A percentile compares a stretch with the other conserved stretches of the same genome.
Conservation (phyloP, 2,888 invertebrate genomes). For the Nemurella pictetii region DNA sequence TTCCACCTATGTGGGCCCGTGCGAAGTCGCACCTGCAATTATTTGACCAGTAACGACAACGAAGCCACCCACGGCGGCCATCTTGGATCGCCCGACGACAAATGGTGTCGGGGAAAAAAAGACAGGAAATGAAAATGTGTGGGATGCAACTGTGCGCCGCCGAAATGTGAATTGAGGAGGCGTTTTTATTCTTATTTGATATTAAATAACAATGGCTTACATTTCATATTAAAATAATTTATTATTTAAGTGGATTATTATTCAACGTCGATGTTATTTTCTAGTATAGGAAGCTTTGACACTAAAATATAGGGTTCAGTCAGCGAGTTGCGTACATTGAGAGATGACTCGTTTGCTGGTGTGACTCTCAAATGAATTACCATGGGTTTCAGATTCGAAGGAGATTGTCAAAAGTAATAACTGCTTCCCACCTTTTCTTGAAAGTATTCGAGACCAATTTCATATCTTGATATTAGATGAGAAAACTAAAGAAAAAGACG, state of each 20-base stretch:
- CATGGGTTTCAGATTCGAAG: not conserved
- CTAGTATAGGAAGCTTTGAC: not conserved
- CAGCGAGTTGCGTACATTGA: not conserved
- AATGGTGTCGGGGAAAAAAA: conserved; percentile 1
- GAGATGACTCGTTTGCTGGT: not conserved
- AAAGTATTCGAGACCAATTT: not conserved
- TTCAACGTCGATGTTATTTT: conserved; percentile 2
- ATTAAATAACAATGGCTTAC: conserved; percentile 20
- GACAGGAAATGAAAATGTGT: conserved; percentile 5
- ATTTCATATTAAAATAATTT: conserved; percentile 26
- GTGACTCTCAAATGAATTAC: not conserved
- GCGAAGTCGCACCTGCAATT: not conserved
- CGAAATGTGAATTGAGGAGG: conserved; percentile 6
- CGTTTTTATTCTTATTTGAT: not conserved
- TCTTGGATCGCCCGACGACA: not conserved
- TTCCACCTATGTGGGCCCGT: too few species aligned
- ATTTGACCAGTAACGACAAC: not conserved
- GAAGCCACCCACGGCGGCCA: conserved; percentile 22
- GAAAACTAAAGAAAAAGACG: not conserved
- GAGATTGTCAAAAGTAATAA: not conserved
- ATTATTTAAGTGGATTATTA: conserved; percentile 26
- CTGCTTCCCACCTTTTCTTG: not conserved
- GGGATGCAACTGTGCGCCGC: not conserved
- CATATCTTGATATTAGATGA: not conserved
- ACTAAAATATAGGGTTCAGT: conserved; percentile 9